Percentiles rank a stretch among this genome's conserved stretches.
Conservation (phyloP, 1,140 invertebrate genomes). For the Papilio dardanus region DNA sequence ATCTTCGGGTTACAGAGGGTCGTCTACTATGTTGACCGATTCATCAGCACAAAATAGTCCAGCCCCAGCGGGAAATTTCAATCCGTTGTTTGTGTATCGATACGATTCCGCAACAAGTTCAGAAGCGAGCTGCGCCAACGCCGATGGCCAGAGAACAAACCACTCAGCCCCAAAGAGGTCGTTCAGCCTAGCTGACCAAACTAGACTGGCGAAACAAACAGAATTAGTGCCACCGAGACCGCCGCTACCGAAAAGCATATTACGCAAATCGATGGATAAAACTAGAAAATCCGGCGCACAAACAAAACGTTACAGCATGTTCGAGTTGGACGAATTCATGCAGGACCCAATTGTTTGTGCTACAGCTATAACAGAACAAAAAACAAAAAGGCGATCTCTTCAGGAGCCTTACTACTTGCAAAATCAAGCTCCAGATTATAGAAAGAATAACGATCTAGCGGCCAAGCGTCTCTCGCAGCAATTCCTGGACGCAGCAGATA, state of each 20-base stretch:
- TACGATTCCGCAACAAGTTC: slow-evolving; percentile 90
- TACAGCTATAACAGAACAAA: slow-evolving; percentile 80
- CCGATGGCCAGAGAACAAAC: slow-evolving; percentile 75
- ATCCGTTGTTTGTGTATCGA: slow-evolving; percentile 91
- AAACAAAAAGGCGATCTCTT: slow-evolving; percentile 86
- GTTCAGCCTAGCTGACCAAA: slow-evolving; percentile 84
- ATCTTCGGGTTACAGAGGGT: slow-evolving; percentile 92
- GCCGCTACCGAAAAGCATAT: slow-evolving; percentile 87
- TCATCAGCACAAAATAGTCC: slow-evolving; percentile 86
- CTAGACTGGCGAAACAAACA: slow-evolving; percentile 73
- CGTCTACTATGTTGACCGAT: slow-evolving; percentile 91
- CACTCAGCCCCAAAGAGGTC: slow-evolving; percentile 85
- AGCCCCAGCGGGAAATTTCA: slow-evolving; percentile 82
- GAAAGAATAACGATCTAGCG: slow-evolving; percentile 85
- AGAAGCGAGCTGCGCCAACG: slow-evolving; percentile 84
- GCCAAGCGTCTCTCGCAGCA: slow-evolving; percentile 81
- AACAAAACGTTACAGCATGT: slow-evolving; percentile 90
- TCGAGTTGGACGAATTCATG: slow-evolving; percentile 86
- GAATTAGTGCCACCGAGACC: slow-evolving; percentile 86
- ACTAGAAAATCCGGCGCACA: slow-evolving; percentile 81
- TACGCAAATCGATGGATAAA: slow-evolving; percentile 85
- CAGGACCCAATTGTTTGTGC: slow-evolving; percentile 77
- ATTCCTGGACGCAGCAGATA: slow-evolving; percentile 79
- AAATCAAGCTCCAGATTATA: slow-evolving; percentile 83
- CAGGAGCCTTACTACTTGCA: slow-evolving; percentile 88